Percentiles rank a stretch among this genome's conserved stretches.
Conservation (phyloP, 2,797 vertebrate species). For the Tinamus major region DNA sequence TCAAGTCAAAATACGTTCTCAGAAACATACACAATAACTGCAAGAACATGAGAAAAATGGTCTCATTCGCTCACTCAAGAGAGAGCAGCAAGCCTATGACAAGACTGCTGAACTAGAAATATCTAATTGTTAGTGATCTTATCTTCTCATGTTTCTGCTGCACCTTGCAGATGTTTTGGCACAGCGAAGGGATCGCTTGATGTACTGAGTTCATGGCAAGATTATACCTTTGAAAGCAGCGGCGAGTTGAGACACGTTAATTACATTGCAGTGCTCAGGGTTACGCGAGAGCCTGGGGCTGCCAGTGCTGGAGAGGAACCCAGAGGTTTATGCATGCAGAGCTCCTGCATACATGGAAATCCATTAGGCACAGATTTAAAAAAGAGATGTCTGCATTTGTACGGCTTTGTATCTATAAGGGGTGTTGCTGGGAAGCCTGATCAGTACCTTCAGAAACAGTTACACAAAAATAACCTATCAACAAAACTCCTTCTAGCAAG, state of each 20-base stretch:
- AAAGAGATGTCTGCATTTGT: neutral
- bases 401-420: neutral
- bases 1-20: neutral
- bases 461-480: neutral
- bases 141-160: slow-evolving; percentile 23
- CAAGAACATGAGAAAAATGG: neutral
- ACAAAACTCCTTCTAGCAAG: neutral
- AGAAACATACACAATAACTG: neutral
- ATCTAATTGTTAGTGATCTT: neutral
- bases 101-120: slow-evolving; percentile 10
- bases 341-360: neutral
- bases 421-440: neutral
- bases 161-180: slow-evolving; percentile 28
- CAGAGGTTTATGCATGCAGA: neutral
- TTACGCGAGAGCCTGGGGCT: neutral
- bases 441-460: neutral
- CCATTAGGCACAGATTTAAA: neutral
- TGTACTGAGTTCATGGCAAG: neutral
- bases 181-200: neutral
- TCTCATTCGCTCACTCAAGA: neutral
- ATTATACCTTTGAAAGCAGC: neutral
- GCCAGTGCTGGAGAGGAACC: neutral
- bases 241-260: neutral
- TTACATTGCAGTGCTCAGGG: neutral
- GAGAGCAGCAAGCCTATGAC: neutral